Evolutionary conservation across 2,113 vertebrate species (phyloP).

Genomic region (Epinephelus cyanopodus): DNA sequence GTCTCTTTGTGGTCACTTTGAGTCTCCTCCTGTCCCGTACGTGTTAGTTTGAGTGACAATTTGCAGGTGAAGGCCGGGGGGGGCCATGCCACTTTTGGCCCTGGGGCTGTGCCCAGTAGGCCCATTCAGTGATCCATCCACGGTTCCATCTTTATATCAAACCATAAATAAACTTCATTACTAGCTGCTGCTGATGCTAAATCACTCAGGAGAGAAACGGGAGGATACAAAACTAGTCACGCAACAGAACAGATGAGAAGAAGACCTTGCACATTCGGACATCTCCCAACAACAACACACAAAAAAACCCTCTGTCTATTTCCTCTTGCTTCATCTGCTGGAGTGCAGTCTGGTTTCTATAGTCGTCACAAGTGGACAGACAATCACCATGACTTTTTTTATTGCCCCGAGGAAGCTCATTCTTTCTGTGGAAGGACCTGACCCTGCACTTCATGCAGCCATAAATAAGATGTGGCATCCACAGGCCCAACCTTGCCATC

Average conservation of each 20-base stretch:
- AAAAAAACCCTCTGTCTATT: slow-evolving; percentile 23
- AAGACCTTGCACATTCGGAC: not conserved
- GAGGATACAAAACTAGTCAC: not conserved
- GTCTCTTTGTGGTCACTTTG: no score
- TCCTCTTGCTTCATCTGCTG: slow-evolving; percentile 40
- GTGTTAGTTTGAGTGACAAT: no score
- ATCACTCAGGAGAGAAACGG: not conserved
- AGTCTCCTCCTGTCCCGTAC: no score
- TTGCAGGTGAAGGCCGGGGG: no score
- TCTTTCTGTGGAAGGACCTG: slow-evolving; percentile 72
- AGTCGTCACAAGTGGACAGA: slow-evolving; percentile 57
- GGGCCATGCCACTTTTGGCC: no score
- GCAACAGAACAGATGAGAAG: not conserved
- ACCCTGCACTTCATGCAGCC: slow-evolving; percentile 77
- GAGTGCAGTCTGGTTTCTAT: slow-evolving; percentile 44
- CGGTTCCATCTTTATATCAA: not conserved
- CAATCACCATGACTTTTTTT: slow-evolving; percentile 71
- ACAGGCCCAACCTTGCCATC: slow-evolving; percentile 54
- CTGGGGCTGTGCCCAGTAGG: no score
- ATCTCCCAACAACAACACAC: not conserved
- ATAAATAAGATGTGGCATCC: slow-evolving; percentile 79
- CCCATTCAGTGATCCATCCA: not conserved
- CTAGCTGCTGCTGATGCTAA: not conserved
- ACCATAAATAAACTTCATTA: not conserved
- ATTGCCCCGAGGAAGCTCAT: slow-evolving; percentile 70